Evolutionary conservation across 2,797 vertebrate genomes (phyloP).

Genomic region (Rhabdophis nuchalis): DNA sequence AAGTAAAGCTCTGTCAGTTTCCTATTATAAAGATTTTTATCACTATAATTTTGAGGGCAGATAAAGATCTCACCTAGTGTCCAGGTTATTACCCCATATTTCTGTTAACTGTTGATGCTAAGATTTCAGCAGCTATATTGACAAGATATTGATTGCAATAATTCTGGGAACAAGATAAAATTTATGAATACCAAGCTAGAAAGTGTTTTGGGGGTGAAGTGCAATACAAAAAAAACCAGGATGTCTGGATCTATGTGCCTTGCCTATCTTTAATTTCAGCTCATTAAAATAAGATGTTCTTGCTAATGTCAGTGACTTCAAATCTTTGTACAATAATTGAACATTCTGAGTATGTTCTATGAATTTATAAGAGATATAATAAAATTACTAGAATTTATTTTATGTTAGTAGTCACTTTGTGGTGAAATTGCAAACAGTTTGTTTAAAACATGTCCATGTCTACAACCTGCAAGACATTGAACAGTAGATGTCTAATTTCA

Average conservation of each 20-base stretch:
- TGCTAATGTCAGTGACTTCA: neutral
- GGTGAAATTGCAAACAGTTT: neutral
- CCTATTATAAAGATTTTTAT: neutral
- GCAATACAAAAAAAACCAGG: neutral
- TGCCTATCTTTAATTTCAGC: neutral
- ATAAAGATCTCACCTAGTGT: neutral
- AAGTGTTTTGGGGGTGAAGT: neutral
- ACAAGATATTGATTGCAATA: neutral
- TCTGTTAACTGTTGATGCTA: neutral
- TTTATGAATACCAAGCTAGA: neutral
- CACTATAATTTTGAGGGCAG: neutral
- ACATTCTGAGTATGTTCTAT: neutral
- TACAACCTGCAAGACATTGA: neutral
- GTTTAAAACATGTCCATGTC: conserved; percentile 2
- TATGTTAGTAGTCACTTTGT: conserved; percentile 17
- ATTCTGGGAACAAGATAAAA: neutral
- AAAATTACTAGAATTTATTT: neutral
- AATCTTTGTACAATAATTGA: neutral
- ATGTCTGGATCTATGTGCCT: neutral
- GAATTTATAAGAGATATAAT: neutral
- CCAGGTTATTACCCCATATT: neutral
- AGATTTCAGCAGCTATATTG: neutral
- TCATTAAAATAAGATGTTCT: neutral
- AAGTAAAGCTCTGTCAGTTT: neutral
- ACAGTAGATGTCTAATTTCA: neutral